A percentile compares a stretch with the other conserved stretches of the same genome.
phyloP scores from a whole-genome alignment of 2,113 vertebrate genomes.

The Sinosuthora webbiana region DNA sequence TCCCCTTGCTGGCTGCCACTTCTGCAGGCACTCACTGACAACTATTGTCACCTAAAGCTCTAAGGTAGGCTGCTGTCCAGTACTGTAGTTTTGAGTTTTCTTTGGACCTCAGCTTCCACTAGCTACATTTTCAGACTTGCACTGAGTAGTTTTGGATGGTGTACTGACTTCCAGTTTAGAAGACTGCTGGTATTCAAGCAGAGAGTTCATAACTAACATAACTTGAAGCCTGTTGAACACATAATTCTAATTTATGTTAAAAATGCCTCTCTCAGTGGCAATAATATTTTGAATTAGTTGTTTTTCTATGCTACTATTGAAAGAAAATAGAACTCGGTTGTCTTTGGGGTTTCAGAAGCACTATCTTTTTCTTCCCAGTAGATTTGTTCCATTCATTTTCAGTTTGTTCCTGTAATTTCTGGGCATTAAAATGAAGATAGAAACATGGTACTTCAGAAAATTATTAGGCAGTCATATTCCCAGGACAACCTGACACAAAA shows the following conservation, averaged over 20 bases:
- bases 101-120: background rate
- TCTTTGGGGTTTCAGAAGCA: background rate
- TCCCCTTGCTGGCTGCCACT: background rate
- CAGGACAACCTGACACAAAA: background rate
- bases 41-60: background rate
- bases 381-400: background rate
- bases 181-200: background rate
- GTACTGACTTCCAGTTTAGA: constrained; percentile 26
- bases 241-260: background rate
- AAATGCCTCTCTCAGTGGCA: background rate
- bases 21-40: background rate
- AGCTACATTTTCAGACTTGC: background rate
- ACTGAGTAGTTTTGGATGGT: background rate
- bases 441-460: background rate
- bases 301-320: background rate
- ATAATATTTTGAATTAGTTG: constrained; percentile 31
- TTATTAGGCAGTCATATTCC: background rate
- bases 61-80: background rate
- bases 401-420: background rate
- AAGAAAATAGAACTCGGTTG: background rate
- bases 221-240: constrained; percentile 22
- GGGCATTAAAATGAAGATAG: background rate
- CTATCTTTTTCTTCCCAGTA: background rate
- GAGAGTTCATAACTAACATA: background rate
- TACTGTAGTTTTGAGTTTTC: background rate